A percentile compares a stretch with the other conserved stretches of the same genome.
phyloP scores from a whole-genome alignment of 2,797 vertebrate species.

The Champsocephalus gunnari region DNA sequence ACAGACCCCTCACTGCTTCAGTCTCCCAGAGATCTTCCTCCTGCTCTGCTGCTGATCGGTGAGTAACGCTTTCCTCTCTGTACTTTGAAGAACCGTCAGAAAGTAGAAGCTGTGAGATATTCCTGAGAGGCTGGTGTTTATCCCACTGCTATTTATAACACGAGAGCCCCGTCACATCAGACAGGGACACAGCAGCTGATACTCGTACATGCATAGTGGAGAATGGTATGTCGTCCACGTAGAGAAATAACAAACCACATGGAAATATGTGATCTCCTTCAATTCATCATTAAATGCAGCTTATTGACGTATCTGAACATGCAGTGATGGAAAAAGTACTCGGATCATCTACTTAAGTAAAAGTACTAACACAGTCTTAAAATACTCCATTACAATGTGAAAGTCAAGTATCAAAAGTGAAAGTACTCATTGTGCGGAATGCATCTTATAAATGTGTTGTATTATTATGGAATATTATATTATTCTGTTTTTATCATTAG shows the following conservation, averaged over 20 bases:
- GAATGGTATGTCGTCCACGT: neutral
- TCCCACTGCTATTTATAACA: slow-evolving; percentile 60
- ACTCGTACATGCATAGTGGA: neutral
- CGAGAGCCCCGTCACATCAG: slow-evolving; percentile 8
- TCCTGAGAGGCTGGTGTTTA: slow-evolving; percentile 7
- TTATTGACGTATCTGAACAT: too few relatives aligned
- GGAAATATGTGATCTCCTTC: too few relatives aligned
- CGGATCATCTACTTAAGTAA: too few relatives aligned
- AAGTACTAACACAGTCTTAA: too few relatives aligned
- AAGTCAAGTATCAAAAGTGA: too few relatives aligned
- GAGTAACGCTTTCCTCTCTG: slow-evolving; percentile 39
- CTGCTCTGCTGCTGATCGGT: slow-evolving; percentile 44
- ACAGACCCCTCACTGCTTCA: neutral
- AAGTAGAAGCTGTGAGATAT: slow-evolving; percentile 43
- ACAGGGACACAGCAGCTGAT: slow-evolving; percentile 5
- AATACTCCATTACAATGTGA: too few relatives aligned
- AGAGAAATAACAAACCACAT: neutral
- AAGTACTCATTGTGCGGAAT: too few relatives aligned
- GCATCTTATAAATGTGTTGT: too few relatives aligned
- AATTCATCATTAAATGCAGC: too few relatives aligned
- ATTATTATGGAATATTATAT: too few relatives aligned
- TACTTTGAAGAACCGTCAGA: slow-evolving; percentile 19
- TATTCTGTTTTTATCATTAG: too few relatives aligned
- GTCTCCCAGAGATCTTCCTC: neutral
- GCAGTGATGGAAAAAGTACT: too few relatives aligned